A percentile compares a stretch with the other conserved stretches of the same genome.
phyloP scores from a whole-genome alignment of 2,888 invertebrate genomes.

The Pammene fasciana region DNA sequence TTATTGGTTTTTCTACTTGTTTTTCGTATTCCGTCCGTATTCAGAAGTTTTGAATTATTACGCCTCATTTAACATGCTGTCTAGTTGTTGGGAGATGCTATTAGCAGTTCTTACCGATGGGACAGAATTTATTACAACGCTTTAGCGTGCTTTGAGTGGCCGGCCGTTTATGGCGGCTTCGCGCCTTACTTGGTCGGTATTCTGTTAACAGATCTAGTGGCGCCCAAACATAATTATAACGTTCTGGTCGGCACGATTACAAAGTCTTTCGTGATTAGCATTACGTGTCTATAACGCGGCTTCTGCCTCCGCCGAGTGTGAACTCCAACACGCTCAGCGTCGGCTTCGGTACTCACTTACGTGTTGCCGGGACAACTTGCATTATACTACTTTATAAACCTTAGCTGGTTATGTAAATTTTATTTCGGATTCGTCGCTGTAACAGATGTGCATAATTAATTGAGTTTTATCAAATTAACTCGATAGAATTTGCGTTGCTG shows the following conservation, averaged over 20 bases:
- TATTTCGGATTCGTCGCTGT: slow-evolving; percentile 22
- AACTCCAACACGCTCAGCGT: slow-evolving; percentile 20
- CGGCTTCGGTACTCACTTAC: slow-evolving; percentile 9
- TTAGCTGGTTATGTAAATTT: slow-evolving; percentile 36
- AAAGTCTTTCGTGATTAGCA: slow-evolving; percentile 62
- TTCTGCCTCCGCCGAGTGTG: slow-evolving; percentile 25
- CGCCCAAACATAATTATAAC: slow-evolving; percentile 67
- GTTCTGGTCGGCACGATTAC: slow-evolving; percentile 60
- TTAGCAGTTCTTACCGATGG: slow-evolving; percentile 64
- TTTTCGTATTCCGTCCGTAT: slow-evolving; percentile 46
- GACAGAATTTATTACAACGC: slow-evolving; percentile 66
- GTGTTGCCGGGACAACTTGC: slow-evolving; percentile 27
- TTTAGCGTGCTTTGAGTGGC: slow-evolving; percentile 66
- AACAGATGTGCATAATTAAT: slow-evolving; percentile 35
- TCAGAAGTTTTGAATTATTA: slow-evolving; percentile 55
- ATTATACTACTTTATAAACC: slow-evolving; percentile 26
- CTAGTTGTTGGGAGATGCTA: slow-evolving; percentile 60
- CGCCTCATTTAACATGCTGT: slow-evolving; percentile 55
- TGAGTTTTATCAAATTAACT: slow-evolving; percentile 37
- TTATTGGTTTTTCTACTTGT: slow-evolving; percentile 42
- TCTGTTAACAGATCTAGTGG: slow-evolving; percentile 51
- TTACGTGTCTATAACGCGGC: slow-evolving; percentile 69
- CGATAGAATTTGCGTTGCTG: slow-evolving; percentile 25
- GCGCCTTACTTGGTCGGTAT: slow-evolving; percentile 53
- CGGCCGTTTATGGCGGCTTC: slow-evolving; percentile 68